Base-by-base conservation (phyloP, 2,888 invertebrate genomes). In the Oscheius myriophilus region DNA sequence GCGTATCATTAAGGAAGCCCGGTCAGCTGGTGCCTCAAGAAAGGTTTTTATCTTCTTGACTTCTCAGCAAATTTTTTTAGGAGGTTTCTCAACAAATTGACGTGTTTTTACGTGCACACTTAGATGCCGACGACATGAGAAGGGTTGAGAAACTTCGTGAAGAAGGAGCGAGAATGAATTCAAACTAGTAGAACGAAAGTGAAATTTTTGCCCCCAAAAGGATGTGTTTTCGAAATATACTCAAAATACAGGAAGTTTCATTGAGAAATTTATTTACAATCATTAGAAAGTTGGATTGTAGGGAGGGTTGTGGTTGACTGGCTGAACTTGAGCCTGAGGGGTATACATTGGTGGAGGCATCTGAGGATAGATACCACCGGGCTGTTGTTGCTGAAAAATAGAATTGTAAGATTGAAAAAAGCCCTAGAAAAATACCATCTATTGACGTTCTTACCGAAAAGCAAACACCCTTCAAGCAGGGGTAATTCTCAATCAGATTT, bases 51-150 rank as follows among this genome's bases (percentile, higher is more conserved):
- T n/a, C n/a, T n/a, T n/a, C n/a, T n/a, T n/a, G n/a, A n/a, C n/a
- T 33, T 33, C 33, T 6, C 33, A 6, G 33, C 4, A 33, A 33
- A 33, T 9, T 6, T 6, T n/a, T 43, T 18, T 26, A 61, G 61
- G 61, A 61, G 12, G 61, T 61, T 14, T 33, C 61, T 1, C 14
- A 49, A 49, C 25, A 39, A 33, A 61, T 61, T 9, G 61, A 61
- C n/a, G 46, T 61, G 6, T 61, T 61, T 33, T 39, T 61, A 12
- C 18, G 39, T n/a, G 39, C 46, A n/a, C 61, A 61, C 25, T 33
- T 61, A 14, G 61, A 61, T 39, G 61, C 45, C 11, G 61, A 61
- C 9, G 61, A 61, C 12, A 45, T 61, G 46, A 61, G 49, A n/a
- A 39, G 49, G 33, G 61, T 61, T 2, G 61, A 61, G 49, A 45